Evolutionary conservation across 2,797 vertebrate species (phyloP).

Genomic region (Malacoraja senta): DNA sequence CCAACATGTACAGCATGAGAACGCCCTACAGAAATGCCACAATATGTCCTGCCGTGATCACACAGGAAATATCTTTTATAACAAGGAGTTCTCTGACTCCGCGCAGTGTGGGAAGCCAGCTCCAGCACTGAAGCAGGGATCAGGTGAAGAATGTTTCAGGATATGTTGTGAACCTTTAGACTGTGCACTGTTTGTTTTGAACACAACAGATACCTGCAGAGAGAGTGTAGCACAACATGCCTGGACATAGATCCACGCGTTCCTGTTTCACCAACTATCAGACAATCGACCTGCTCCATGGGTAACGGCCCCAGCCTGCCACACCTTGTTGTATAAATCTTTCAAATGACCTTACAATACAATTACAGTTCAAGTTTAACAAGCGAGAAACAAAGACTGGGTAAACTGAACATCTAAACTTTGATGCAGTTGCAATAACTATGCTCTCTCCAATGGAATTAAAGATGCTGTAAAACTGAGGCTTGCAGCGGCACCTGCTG

Average conservation of each 20-base stretch:
- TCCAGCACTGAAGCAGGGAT: background rate
- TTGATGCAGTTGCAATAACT: background rate
- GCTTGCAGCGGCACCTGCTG: no score
- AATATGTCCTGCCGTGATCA: background rate
- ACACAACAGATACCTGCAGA: background rate
- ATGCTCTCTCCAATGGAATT: background rate
- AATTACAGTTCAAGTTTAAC: background rate
- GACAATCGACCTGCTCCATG: background rate
- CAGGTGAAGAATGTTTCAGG: background rate
- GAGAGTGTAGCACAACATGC: background rate
- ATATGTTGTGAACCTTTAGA: background rate
- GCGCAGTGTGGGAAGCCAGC: no score
- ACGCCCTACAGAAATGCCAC: no score
- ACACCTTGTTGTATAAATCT: background rate
- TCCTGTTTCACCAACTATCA: background rate
- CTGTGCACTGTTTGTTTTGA: background rate
- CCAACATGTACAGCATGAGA: background rate
- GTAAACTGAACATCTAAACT: background rate
- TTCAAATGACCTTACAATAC: background rate
- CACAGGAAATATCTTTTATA: background rate
- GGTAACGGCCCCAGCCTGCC: background rate
- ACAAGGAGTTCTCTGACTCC: background rate
- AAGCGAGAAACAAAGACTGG: background rate
- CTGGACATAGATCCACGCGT: background rate
- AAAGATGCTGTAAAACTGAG: background rate